Evolutionary conservation across 2,888 invertebrate genomes (phyloP), one percentile per base, ranked within the genome.

Genomic region (Philonicus albiceps): DNA sequence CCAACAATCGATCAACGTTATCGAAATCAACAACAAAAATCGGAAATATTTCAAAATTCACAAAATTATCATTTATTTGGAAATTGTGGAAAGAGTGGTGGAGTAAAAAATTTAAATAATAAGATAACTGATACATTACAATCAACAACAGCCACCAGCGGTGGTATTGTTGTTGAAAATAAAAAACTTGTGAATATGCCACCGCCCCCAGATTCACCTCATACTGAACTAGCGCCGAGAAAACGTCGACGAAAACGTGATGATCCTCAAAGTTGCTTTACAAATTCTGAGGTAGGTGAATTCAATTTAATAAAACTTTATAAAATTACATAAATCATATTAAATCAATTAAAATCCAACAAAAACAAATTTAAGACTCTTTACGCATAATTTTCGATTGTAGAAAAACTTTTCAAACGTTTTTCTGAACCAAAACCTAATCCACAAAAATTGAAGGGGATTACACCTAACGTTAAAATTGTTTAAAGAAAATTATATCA

Each of bases 241-340:
- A 94, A 94, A 93, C 93, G 94, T 93, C 93, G 94, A 93, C 93
- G 94, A 92, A 94, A 94, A 92, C 94, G 94, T 92, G 94, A 94
- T 93, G 94, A 94, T 91, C 94, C 94, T 89, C 94, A 94, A 90
- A 94, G 93, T 92, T 93, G 93, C 90, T 93, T 93, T 89, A 91
- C 93, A 89, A 93, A 93, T 91, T 89, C 90, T 53, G 90, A 90
- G 90, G 90, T 90, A 89, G 87, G 89, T 88, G 4, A n/a, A 16
- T 49, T 43, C 1, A 40, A 1, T 40, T 40, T 7, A 40, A 40
- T 43, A 13, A 13, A 13, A 43, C 3, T 31, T 31, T 31, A 31
- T 31, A 31, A n/a, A n/a, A n/a, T n/a, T n/a, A n/a, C n/a, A n/a
- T n/a, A n/a, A n/a, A n/a, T n/a, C n/a, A n/a, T n/a, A n/a, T n/a